These are phyloP conservation scores for Hydrocynus forskahlii DNA, from an alignment of 2,797 vertebrate species.

Conservation along the genomic window DNA sequence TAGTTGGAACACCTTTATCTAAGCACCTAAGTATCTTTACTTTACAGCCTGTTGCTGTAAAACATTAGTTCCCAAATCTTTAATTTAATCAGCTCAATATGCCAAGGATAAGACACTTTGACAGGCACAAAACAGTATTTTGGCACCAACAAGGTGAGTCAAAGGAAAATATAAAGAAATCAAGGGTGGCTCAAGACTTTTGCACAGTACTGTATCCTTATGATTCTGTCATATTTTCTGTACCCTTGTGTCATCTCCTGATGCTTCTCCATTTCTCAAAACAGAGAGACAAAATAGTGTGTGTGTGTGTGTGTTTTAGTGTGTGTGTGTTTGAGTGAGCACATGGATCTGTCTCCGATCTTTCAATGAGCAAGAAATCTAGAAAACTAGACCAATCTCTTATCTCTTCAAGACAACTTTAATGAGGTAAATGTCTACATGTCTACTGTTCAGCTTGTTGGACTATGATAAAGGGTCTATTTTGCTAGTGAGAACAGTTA, in stretches of 20 bases:
- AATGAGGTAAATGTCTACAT: slow-evolving; percentile 22
- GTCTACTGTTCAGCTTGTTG: slow-evolving; percentile 14
- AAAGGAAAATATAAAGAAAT: too few species aligned
- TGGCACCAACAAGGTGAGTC: too few species aligned
- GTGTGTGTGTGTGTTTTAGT: neutral
- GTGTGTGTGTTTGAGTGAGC: neutral
- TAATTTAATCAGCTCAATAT: too few species aligned
- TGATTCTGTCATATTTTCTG: slow-evolving; percentile 2
- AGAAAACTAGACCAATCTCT: slow-evolving; percentile 15
- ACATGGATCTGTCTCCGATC: slow-evolving; percentile 13
- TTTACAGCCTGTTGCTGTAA: too few species aligned
- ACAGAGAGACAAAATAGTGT: neutral
- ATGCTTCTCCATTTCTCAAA: slow-evolving; percentile 4
- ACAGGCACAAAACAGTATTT: too few species aligned
- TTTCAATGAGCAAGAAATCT: slow-evolving; percentile 22
- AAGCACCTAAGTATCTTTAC: too few species aligned
- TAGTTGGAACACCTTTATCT: too few species aligned
- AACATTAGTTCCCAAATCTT: too few species aligned
- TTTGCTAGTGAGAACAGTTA: slow-evolving; percentile 16
- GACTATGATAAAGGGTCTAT: slow-evolving; percentile 15
- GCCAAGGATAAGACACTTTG: too few species aligned
- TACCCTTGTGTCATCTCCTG: neutral
- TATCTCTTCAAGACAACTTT: slow-evolving; percentile 16
- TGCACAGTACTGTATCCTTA: neutral
- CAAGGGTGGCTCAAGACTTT: too few species aligned